A percentile compares a stretch with the other conserved stretches of the same genome.
These are phyloP conservation scores for Cosmia trapezina DNA, from an alignment of 2,888 invertebrate species.

Conservation along the genomic window DNA sequence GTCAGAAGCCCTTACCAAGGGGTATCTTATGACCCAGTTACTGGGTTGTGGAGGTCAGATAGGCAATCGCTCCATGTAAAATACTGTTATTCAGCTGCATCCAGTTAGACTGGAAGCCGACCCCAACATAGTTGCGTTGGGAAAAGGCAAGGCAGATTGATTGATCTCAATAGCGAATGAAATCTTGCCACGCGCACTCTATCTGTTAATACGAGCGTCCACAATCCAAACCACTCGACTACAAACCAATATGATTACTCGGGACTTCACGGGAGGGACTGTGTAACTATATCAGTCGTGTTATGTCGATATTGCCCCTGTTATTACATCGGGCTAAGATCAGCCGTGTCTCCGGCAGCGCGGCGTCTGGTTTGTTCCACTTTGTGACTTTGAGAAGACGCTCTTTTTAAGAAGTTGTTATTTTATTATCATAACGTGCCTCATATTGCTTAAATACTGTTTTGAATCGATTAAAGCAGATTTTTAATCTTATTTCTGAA, in stretches of 20 bases:
- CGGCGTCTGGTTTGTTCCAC: conserved; percentile 36
- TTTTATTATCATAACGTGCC: neutral
- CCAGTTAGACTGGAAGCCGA: no score
- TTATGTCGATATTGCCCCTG: conserved; percentile 52
- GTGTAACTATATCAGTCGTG: conserved; percentile 40
- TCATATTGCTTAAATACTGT: neutral
- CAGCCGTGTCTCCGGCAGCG: conserved; percentile 54
- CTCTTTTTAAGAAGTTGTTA: neutral
- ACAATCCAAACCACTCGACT: conserved; percentile 40
- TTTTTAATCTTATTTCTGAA: neutral
- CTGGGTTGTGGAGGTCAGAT: no score
- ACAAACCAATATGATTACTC: conserved; percentile 55
- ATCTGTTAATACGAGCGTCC: conserved; percentile 33
- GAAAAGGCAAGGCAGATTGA: no score
- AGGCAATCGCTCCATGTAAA: no score
- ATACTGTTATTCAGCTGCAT: no score
- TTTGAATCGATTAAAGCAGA: neutral
- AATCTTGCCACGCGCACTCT: conserved; percentile 23
- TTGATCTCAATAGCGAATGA: neutral
- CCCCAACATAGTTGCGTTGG: no score
- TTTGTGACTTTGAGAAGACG: neutral
- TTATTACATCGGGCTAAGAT: conserved; percentile 62
- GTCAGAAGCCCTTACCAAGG: no score
- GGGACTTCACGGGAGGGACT: conserved; percentile 33
- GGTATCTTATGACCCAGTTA: no score